These are phyloP conservation scores for Asarcornis scutulata DNA, from an alignment of 2,113 vertebrate species.

Conservation along the genomic window DNA sequence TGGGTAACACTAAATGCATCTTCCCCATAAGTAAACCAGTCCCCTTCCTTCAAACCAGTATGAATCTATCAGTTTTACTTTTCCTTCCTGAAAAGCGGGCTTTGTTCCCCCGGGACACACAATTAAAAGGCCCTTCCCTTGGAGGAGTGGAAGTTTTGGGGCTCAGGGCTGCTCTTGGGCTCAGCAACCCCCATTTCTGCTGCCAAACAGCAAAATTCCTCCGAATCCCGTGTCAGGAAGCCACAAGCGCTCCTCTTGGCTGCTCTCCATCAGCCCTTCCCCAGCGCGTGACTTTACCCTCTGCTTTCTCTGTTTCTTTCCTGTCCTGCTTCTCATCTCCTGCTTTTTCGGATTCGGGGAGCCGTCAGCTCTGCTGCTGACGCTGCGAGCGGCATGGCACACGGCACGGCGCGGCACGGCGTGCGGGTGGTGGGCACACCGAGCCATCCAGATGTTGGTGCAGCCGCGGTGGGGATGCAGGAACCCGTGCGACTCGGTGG, in stretches of 20 bases:
- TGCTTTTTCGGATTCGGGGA: not conserved
- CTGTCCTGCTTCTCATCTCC: slow-evolving; percentile 30
- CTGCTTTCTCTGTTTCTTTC: not conserved
- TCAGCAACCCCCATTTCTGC: not conserved
- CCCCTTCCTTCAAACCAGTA: not conserved
- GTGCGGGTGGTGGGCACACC: fast-evolving
- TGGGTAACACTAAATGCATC: not conserved
- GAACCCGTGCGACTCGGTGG: not conserved
- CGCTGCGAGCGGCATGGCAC: fast-evolving
- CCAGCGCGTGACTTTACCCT: not conserved
- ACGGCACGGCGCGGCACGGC: not conserved
- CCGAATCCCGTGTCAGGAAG: not conserved
- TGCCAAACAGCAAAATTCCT: fast-evolving
- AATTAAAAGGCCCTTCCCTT: not conserved
- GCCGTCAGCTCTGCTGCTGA: not conserved
- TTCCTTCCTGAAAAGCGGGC: not conserved
- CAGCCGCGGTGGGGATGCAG: not conserved
- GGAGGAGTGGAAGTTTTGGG: fast-evolving
- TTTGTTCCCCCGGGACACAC: not conserved
- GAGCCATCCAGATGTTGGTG: slow-evolving; percentile 5
- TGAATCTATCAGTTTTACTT: not conserved
- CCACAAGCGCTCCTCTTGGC: not conserved
- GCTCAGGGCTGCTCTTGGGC: not conserved
- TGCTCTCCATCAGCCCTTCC: slow-evolving; percentile 25
- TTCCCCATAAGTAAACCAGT: not conserved